Base-by-base conservation (phyloP, 2,797 vertebrate genomes). In the Merluccius polli region DNA sequence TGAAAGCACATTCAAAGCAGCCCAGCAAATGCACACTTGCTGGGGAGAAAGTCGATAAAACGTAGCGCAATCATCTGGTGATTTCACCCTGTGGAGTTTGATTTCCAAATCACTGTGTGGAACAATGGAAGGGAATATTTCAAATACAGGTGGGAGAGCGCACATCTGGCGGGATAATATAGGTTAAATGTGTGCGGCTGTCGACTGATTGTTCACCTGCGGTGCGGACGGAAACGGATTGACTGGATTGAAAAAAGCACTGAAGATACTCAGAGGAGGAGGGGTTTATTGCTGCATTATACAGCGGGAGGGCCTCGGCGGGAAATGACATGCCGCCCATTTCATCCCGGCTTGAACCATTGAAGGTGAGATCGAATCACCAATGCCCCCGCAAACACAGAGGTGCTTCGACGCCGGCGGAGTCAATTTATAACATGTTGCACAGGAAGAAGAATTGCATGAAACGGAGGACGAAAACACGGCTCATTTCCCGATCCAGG, bases 81-180 rank as follows among this genome's bases (percentile, higher is more conserved):
- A 27, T 27, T 65, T 27, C n/a, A 65, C n/a, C 59, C 59, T 13
- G n/a, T 4, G 11, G 59, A 65, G 24, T 29, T 65, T 27, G 59
- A 65, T 65, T 65, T 65, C 59, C 59, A 27, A 27, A 65, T 65
- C 59, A 65, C 59, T 13, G 24, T 27, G 59, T 65, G 59, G 59
- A 65, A 65, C 59, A 65, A 65, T 65, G n/a, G 59, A 63, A 65
- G 59, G 59, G 24, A 65, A 65, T 27, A 59, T 65, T 65, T 65
- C n/a, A 27, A 27, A 65, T 27, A 27, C 59, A 65, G 59, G 59
- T 65, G 59, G 59, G 59, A 65, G 59, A 12, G 59, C 2, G 59
- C 59, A 65, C 59, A 11, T 65, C n/a, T 65, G 59, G 24, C 59
- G 12, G 59, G 59, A 65, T 65, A 65, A 65, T 65, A 13, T 16